phyloP scores from a whole-genome alignment of 2,113 vertebrate genomes.

The Gorilla gorilla region DNA sequence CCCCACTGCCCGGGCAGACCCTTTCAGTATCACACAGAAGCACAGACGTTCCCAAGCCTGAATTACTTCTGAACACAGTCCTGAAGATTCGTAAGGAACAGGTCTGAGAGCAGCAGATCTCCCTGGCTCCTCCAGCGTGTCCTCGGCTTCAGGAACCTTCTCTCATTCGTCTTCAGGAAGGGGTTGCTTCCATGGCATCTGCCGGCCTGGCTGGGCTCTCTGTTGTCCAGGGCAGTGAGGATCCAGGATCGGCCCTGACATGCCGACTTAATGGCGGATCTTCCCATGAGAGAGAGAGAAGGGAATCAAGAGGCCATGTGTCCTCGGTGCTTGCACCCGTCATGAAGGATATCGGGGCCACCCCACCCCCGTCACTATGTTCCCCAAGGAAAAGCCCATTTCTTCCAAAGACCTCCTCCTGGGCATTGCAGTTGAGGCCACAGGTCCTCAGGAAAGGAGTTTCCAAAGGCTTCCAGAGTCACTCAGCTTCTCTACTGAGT shows the following conservation, averaged over 20 bases:
- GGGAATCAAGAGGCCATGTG: not conserved
- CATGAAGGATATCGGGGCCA: not conserved
- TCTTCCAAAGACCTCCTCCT: not conserved
- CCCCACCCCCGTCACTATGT: rapidly evolving
- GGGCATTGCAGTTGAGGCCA: too few species aligned
- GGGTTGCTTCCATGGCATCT: not conserved
- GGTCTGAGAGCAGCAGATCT: not conserved
- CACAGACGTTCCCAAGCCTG: not conserved
- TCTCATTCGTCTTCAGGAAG: not conserved
- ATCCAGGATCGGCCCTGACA: not conserved
- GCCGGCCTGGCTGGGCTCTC: not conserved
- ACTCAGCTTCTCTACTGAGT: not conserved
- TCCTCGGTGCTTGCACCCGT: rapidly evolving
- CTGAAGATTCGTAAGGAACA: not conserved
- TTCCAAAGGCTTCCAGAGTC: not conserved
- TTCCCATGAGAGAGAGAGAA: too few species aligned
- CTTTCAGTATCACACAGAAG: not conserved
- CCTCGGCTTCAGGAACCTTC: not conserved
- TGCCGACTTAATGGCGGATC: not conserved
- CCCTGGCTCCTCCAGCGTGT: not conserved
- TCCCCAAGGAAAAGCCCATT: not conserved
- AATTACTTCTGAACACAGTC: not conserved
- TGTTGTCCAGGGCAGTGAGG: not conserved
- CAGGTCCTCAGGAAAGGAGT: not conserved
- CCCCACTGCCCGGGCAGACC: not conserved